These are phyloP conservation scores for Arnoldichthys spilopterus DNA, from an alignment of 2,797 vertebrate species.

Conservation along the genomic window DNA sequence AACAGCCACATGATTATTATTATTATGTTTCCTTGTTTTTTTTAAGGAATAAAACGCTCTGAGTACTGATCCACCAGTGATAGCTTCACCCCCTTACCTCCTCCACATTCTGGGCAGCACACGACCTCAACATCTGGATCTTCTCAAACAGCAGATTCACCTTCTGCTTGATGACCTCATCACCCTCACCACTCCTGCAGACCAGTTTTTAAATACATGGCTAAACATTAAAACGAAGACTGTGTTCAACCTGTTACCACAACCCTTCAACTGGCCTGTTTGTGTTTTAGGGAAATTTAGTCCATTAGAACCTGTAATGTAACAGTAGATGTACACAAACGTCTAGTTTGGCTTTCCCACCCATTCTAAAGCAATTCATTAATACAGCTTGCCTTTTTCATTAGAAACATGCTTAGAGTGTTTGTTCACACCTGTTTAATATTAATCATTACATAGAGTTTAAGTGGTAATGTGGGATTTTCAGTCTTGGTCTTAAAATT, in stretches of 20 bases:
- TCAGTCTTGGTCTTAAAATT: slow-evolving; percentile 17
- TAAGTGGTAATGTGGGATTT: neutral
- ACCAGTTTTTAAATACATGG: slow-evolving; percentile 22
- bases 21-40: neutral
- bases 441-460: neutral
- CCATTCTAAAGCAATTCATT: neutral
- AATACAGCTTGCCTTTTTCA: neutral
- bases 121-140: slow-evolving; percentile 91
- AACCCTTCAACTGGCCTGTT: neutral
- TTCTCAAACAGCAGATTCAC: slow-evolving; percentile 92
- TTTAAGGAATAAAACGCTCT: neutral
- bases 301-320: neutral
- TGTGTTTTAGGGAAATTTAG: neutral
- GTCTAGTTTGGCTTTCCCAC: neutral
- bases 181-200: slow-evolving; percentile 87
- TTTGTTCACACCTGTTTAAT: neutral
- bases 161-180: slow-evolving; percentile 87
- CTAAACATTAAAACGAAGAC: neutral
- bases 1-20: neutral
- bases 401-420: neutral
- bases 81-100: slow-evolving; percentile 67
- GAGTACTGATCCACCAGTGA: slow-evolving; percentile 1
- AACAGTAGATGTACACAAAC: slow-evolving; percentile 17
- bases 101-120: slow-evolving; percentile 80
- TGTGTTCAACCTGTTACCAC: neutral